phyloP scores from a whole-genome alignment of 1,140 invertebrate species.

The Acromyrmex charruanus region DNA sequence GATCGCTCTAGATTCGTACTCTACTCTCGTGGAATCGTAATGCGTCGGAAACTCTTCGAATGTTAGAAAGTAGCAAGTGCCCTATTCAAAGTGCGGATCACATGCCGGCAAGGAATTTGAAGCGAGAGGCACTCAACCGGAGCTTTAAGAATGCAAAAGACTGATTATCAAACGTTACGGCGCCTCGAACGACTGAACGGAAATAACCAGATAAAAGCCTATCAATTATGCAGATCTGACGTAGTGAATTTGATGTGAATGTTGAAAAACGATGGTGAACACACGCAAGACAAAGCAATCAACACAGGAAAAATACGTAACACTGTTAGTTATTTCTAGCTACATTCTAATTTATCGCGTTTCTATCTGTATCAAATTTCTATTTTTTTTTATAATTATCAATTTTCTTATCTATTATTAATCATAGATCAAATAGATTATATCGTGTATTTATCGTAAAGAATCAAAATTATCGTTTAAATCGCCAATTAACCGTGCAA shows the following conservation, averaged over 20 bases:
- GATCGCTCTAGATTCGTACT: constrained; percentile 34
- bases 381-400: background rate
- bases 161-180: constrained; percentile 58
- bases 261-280: constrained; percentile 6
- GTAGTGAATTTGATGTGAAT: constrained; percentile 51
- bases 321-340: background rate
- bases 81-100: constrained; percentile 43
- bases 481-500: constrained; percentile 46
- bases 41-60: constrained; percentile 37
- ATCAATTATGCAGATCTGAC: constrained; percentile 61
- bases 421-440: constrained; percentile 4
- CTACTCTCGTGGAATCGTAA: constrained; percentile 49
- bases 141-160: constrained; percentile 64
- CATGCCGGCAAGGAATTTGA: constrained; percentile 32
- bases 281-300: background rate
- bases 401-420: constrained; percentile 13
- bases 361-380: constrained; percentile 24
- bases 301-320: background rate
- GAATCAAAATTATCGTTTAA: constrained; percentile 28
- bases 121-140: constrained; percentile 46
- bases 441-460: background rate
- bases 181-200: constrained; percentile 24
- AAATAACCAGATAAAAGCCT: constrained; percentile 42
- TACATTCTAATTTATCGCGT: constrained; percentile 15
- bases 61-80: constrained; percentile 46